phyloP scores from a whole-genome alignment of 2,113 vertebrate genomes.

The Cynoglossus semilaevis region DNA sequence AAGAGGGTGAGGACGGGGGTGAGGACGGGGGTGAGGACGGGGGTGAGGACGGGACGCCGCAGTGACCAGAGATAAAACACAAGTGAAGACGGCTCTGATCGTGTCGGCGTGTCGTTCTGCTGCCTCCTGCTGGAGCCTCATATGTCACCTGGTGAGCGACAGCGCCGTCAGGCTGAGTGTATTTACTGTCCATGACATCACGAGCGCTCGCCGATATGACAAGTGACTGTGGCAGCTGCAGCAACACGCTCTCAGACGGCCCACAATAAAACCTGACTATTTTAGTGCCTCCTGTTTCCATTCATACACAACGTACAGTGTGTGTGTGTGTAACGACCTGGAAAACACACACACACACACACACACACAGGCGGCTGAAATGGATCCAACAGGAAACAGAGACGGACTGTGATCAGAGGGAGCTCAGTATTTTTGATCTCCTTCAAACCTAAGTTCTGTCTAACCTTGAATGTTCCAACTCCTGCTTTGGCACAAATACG shows the following conservation, averaged over 20 bases:
- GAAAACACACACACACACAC: constrained; percentile 23
- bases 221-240: constrained; percentile 70
- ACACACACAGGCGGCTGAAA: constrained; percentile 10
- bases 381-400: not conserved
- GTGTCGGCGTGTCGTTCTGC: not conserved
- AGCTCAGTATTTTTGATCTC: no score
- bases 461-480: no score
- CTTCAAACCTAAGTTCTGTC: no score
- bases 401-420: no score
- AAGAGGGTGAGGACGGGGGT: no score
- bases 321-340: constrained; percentile 22
- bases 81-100: constrained; percentile 15
- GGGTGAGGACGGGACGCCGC: no score
- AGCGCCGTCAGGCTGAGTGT: constrained; percentile 50
- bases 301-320: constrained; percentile 7
- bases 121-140: constrained; percentile 26
- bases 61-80: constrained; percentile 2
- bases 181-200: constrained; percentile 75
- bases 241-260: constrained; percentile 31
- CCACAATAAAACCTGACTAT: constrained; percentile 60
- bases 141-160: constrained; percentile 34
- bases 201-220: constrained; percentile 55
- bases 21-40: no score
- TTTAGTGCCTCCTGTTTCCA: constrained; percentile 47
- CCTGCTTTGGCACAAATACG: no score